Conservation (phyloP, 2,113 vertebrate genomes). For the Microtus montanus region DNA sequence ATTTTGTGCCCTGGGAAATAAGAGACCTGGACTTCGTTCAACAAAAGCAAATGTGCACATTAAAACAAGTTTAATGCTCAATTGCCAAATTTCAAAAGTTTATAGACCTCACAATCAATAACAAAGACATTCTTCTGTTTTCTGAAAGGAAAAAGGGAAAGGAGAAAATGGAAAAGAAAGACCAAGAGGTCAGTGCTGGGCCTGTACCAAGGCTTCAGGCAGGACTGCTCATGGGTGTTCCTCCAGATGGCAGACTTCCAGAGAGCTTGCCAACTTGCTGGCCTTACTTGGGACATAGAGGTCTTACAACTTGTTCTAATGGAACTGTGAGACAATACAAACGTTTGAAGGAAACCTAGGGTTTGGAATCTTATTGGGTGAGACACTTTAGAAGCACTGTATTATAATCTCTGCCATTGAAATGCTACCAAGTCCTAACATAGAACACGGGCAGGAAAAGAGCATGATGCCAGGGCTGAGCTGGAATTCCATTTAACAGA, state of each 20-base stretch:
- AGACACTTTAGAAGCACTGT: neutral
- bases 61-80: constrained; percentile 76
- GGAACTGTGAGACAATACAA: constrained; percentile 43
- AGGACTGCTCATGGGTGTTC: constrained; percentile 24
- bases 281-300: neutral
- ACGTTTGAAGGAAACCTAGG: constrained; percentile 22
- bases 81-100: constrained; percentile 68
- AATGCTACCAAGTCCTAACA: neutral
- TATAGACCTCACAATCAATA: constrained; percentile 63
- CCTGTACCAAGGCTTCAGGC: constrained; percentile 23
- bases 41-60: constrained; percentile 82
- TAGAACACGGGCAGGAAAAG: neutral
- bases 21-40: constrained; percentile 83
- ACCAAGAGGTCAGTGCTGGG: constrained; percentile 35
- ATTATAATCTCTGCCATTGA: neutral
- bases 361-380: constrained; percentile 27
- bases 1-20: constrained; percentile 84
- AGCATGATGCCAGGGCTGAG: neutral
- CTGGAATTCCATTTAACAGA: neutral
- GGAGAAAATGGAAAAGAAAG: neutral
- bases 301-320: constrained; percentile 37
- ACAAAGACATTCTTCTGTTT: constrained; percentile 58
- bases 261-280: constrained; percentile 29
- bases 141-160: neutral
- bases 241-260: constrained; percentile 51